Evolutionary conservation across 1,140 invertebrate species (phyloP), one percentile per base, ranked within the genome.

Genomic region (Anoplophora glabripennis): DNA sequence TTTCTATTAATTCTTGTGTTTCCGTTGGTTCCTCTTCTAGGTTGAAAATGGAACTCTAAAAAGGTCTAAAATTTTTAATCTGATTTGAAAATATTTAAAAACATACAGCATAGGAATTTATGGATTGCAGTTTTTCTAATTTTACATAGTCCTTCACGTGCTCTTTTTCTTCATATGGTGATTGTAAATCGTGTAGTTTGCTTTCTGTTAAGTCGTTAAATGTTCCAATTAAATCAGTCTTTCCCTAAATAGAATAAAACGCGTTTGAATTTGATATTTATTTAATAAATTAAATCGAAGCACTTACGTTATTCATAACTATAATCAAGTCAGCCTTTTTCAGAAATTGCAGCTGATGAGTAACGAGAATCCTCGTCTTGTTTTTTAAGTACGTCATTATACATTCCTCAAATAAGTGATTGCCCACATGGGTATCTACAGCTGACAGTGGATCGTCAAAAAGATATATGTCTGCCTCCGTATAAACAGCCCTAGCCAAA

Each of bases 371-470:
- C 36, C 86, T 75, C 0, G 86, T 85, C 62, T 77, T 81, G 1
- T 69, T 76, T 2, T 59, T 65, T 59, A 76, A 70, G 59, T 69
- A 82, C 4, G 84, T 84, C 36, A 74, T 78, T 48, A 89, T 84
- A 61, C 85, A 86, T 54, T 88, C 79, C 45, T 88, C 82, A 67
- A 92, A 93, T 56, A 93, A 78, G 71, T 92, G 86, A 53, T 85
- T 84, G 7, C 89, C 88, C 1, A 92, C 90, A 62, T 88, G 85
- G 2, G 88, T 80, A 72, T 93, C 91, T 3, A 61, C 33, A 0
- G 90, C 89, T 62, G 88, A 89, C 10, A 93, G 72, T 1, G 89
- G 88, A 77, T 93, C 90, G 72, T 93, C 90, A 10, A 93, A 73
- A 0, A 93, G 74, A 67, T 90, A 92, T 41, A 92, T 83, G 65